phyloP scores from a whole-genome alignment of 2,888 invertebrate species.

The Agriopis leucophaearia region DNA sequence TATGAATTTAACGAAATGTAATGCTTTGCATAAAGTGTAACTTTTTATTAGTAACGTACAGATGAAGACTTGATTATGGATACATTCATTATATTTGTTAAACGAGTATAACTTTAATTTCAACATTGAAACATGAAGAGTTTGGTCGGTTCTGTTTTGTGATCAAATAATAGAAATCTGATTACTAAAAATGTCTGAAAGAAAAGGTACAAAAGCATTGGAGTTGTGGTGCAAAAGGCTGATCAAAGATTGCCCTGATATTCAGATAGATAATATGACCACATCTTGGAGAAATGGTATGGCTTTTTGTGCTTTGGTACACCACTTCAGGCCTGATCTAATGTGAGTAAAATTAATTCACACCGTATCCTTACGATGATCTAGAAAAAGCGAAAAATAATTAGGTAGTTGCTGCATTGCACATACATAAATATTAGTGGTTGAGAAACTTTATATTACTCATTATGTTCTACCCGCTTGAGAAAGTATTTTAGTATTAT shows the following conservation, averaged over 20 bases:
- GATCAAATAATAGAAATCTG: slow-evolving; percentile 34
- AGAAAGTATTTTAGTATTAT: neutral
- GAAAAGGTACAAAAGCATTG: slow-evolving; percentile 95
- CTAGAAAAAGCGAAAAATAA: neutral
- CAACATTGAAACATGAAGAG: slow-evolving; percentile 12
- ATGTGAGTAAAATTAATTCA: slow-evolving; percentile 90
- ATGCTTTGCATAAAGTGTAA: neutral
- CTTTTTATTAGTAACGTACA: neutral
- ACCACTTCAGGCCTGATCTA: slow-evolving; percentile 97
- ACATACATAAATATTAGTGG: too few species aligned
- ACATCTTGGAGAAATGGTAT: slow-evolving; percentile 98
- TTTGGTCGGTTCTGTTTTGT: slow-evolving; percentile 11
- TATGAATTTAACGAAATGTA: too few species aligned
- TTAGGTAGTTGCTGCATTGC: too few species aligned
- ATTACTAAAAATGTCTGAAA: slow-evolving; percentile 89
- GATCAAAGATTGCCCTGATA: slow-evolving; percentile 95
- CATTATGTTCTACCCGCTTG: neutral
- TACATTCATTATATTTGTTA: neutral
- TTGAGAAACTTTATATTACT: too few species aligned
- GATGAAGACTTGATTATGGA: neutral
- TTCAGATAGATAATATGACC: slow-evolving; percentile 97
- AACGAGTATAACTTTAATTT: slow-evolving; percentile 1
- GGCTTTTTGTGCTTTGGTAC: slow-evolving; percentile 98
- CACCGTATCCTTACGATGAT: neutral
- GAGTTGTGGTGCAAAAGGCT: slow-evolving; percentile 97